Evolutionary conservation across 2,113 vertebrate genomes (phyloP), one percentile per base, ranked within the genome.

Genomic region (Tiliqua scincoides): DNA sequence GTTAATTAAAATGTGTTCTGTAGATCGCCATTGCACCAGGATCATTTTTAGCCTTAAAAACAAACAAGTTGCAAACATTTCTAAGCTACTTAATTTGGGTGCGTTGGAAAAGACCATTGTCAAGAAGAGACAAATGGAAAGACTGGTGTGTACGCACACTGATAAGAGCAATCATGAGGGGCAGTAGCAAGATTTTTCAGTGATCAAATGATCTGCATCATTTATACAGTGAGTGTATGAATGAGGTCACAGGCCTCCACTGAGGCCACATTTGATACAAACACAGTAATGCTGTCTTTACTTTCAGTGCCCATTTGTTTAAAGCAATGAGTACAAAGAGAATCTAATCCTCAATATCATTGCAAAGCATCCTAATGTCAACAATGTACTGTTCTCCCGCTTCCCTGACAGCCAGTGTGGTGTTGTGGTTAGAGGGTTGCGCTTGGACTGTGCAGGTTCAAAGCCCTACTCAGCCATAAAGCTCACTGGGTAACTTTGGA

Each of bases 1-100:
- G 87, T 93, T 92, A 94, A 95, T 89, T 91, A 91, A 94, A 96
- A 88, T 75, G 86, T 82, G 32, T 91, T 92, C 37, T 82, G 81
- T 90, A 94, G 90, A 90, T 92, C 93, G 95, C 94, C 92, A 93
- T 85, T 89, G 89, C 79, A 89, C 86, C 0, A 32, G 6, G 72
- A 84, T 12, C 9, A 79, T 67, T 88, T 84, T 40, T 86, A 27
- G 77, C 83, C 71, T n/a, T n/a, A 71, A 81, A 80, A 91, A 70
- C 43, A 48, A 84, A 14, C 57, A 63, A 59, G 48, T 37, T 85
- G 23, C 52, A 21, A 17, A 27, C 4, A n/a, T 71, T 81, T 71
- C 67, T 57, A 57, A 71, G 37, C 3, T 25, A 37, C 9, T 79
- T 71, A 40, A 78, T 84, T 84, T 25, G 21, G 40, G 6, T 32